Base-by-base conservation (phyloP, 2,888 invertebrate genomes). In the Aphodius sticticus region DNA sequence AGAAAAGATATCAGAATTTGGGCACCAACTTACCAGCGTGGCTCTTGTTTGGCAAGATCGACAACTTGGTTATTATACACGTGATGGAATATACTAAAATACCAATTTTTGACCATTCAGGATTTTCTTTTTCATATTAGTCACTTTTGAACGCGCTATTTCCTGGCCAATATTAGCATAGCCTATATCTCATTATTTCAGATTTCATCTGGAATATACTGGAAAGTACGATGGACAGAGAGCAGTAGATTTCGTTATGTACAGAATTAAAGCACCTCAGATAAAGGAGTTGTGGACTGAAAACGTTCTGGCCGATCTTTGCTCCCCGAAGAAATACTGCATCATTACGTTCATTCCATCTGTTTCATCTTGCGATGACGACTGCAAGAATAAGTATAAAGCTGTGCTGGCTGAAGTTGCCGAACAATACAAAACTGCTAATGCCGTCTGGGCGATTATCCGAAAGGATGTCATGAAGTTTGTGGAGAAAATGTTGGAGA, bases 241-340 rank as follows among this genome's bases (percentile, higher is more conserved):
- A 16, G 53, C 79, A 6, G 38, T 81, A n/a, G 53, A 69, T 6
- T 81, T 78, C 72, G 76, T 74, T 1, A 16, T 78, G 74, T 35
- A n/a, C 15, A 77, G 69, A 15, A 16, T 81, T 2, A 81, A 77
- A 37, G 53, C 15, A 36, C 81, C 81, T 6, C 76, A 77, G 16
- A 71, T 81, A 6, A 16, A 77, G 16, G 78, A 79, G 26, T 15
- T 79, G 35, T 69, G 70, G 15, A 76, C 15, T 16, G 81, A 77
- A 69, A 69, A 77, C 70, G 37, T 71, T 6, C 35, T 81, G 69
- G 70, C 76, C 16, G 79, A 81, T 6, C 26, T 69, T 14, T 81
- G 81, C 16, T 15, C 70, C 4, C 75, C 74, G 14, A 78, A 78
- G 38, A 79, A 81, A 26, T 81, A 79, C 15, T 81, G 81, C 69